Conservation (phyloP, 1,140 invertebrate genomes). For the Sweltsa coloradensis region DNA sequence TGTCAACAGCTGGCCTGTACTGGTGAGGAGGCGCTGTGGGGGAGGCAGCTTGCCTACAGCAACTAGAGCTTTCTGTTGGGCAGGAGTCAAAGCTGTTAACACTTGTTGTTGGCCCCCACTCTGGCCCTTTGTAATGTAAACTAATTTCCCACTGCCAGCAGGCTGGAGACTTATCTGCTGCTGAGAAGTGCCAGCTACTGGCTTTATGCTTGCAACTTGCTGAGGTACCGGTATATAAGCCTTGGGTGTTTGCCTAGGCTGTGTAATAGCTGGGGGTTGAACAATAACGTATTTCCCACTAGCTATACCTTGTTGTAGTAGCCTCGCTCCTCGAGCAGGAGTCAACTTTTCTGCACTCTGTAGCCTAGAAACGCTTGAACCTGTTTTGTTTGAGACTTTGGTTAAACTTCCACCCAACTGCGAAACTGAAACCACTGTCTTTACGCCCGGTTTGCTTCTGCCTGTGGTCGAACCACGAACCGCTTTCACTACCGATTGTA, state of each 20-base stretch:
- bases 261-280: neutral
- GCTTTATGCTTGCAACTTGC: neutral
- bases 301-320: neutral
- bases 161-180: neutral
- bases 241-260: neutral
- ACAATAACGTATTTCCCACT: neutral
- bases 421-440: too few species aligned
- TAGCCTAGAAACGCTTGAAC: constrained; percentile 1
- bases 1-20: constrained; percentile 12
- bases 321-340: too few species aligned
- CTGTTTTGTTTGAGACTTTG: neutral
- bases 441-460: too few species aligned
- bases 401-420: neutral
- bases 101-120: constrained; percentile 23
- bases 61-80: constrained; percentile 40
- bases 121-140: constrained; percentile 45
- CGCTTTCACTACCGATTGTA: too few species aligned
- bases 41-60: constrained; percentile 19
- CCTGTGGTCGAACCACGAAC: too few species aligned
- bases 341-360: neutral
- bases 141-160: constrained; percentile 33
- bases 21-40: constrained; percentile 6
- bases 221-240: neutral
- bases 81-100: constrained; percentile 33
- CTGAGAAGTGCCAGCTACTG: neutral